Conservation (phyloP, 2,113 vertebrate genomes). For the Lontra canadensis region DNA sequence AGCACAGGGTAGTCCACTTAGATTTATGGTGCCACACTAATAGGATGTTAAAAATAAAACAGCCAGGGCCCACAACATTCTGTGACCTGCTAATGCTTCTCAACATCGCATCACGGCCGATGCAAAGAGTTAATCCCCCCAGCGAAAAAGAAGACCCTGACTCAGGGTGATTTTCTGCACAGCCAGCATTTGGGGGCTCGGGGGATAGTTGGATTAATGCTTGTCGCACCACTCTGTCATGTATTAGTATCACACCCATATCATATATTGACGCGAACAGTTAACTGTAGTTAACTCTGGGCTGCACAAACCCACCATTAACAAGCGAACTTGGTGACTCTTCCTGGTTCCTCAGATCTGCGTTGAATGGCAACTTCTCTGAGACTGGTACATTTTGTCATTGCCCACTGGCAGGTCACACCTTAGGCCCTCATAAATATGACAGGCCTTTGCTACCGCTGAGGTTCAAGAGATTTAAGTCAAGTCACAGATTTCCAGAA, state of each 20-base stretch:
- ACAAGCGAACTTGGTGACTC: neutral
- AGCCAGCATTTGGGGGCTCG: neutral
- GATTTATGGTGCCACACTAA: neutral
- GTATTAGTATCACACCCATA: neutral
- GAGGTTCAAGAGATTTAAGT: neutral
- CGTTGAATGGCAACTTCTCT: neutral
- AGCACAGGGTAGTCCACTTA: neutral
- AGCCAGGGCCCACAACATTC: neutral
- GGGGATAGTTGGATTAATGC: neutral
- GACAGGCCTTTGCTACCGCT: neutral
- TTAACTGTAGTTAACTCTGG: neutral
- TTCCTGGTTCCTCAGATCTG: neutral
- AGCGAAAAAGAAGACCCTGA: neutral
- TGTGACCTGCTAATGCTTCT: neutral
- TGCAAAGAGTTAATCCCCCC: neutral
- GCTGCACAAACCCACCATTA: neutral
- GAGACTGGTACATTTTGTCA: neutral
- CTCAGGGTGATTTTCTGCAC: neutral
- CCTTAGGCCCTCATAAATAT: neutral
- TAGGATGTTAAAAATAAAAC: constrained; percentile 19
- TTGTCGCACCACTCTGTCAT: neutral
- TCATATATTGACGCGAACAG: neutral
- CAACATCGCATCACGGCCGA: neutral
- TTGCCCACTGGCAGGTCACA: neutral
- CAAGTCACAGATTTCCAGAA: neutral